Conservation (phyloP, 2,797 vertebrate genomes). For the Bothrops alternatus region DNA sequence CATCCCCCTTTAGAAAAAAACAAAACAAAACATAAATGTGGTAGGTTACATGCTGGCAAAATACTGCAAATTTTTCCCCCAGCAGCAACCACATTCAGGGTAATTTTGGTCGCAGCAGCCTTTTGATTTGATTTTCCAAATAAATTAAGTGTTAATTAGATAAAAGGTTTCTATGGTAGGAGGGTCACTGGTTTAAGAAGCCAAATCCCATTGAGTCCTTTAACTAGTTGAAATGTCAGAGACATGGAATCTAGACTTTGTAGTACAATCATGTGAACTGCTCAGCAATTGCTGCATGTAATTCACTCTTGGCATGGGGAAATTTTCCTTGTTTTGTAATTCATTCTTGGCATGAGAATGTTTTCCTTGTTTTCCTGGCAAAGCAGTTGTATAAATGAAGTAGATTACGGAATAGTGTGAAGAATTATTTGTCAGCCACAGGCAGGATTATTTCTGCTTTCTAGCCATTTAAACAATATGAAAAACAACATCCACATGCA, state of each 20-base stretch:
- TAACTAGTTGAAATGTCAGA: not conserved
- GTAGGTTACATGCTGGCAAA: constrained; percentile 23
- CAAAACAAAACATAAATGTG: constrained; percentile 20
- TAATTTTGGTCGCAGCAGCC: constrained; percentile 32
- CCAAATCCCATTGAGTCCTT: not conserved
- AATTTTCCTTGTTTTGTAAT: not conserved
- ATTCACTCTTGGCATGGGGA: constrained; percentile 15
- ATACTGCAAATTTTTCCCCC: constrained; percentile 6
- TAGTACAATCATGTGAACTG: not conserved
- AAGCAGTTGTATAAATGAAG: constrained; percentile 20
- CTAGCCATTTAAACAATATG: not conserved
- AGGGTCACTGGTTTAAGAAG: constrained; percentile 12
- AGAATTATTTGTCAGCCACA: not conserved
- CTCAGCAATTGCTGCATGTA: not conserved
- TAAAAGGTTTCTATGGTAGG: constrained; percentile 20
- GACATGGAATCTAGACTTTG: not conserved
- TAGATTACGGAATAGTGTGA: not conserved
- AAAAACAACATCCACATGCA: constrained; percentile 4
- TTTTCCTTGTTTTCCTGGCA: constrained; percentile 16
- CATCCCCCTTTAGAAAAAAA: not conserved
- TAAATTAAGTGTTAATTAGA: constrained; percentile 40
- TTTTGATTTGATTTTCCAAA: constrained; percentile 51
- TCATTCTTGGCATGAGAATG: constrained; percentile 19
- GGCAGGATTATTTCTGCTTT: accelerated
- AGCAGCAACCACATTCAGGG: constrained; percentile 10